These are phyloP conservation scores for Poecilia gillii DNA, from an alignment of 2,797 vertebrate species.

Conservation along the genomic window DNA sequence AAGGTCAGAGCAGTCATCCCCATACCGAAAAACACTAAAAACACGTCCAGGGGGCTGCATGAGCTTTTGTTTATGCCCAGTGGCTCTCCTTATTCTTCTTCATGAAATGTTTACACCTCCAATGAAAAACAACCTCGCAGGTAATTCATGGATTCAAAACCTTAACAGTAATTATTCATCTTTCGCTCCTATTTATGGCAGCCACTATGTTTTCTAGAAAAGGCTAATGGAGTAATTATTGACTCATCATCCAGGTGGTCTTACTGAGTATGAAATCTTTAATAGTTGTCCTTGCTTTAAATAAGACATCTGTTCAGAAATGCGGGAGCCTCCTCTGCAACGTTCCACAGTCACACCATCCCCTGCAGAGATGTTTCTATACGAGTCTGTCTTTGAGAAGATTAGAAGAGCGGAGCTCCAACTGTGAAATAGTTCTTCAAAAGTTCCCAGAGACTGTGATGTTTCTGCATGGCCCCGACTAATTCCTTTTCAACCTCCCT, in stretches of 20 bases:
- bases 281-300: conserved; percentile 12
- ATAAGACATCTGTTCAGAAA: conserved; percentile 2
- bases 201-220: conserved; percentile 6
- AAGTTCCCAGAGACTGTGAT: not conserved
- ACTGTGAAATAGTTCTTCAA: conserved; percentile 19
- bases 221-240: conserved; percentile 24
- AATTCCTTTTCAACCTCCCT: not conserved
- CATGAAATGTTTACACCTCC: conserved; percentile 25
- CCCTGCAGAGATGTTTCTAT: conserved; percentile 32
- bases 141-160: conserved; percentile 33
- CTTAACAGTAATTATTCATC: conserved; percentile 25
- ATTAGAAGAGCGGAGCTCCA: conserved; percentile 30
- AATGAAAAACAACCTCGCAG: conserved; percentile 27
- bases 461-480: not conserved
- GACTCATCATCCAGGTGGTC: conserved; percentile 28
- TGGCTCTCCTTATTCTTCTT: conserved; percentile 15
- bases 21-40: conserved; percentile 32
- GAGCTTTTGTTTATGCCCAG: conserved; percentile 34
- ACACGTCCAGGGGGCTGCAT: not conserved
- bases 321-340: not conserved
- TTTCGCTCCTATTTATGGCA: conserved; percentile 29
- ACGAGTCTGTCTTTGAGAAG: conserved; percentile 20
- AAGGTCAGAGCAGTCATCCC: conserved; percentile 63
- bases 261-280: not conserved
- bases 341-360: conserved; percentile 20